phyloP scores from a whole-genome alignment of 2,113 vertebrate genomes.

The Prinia subflava region DNA sequence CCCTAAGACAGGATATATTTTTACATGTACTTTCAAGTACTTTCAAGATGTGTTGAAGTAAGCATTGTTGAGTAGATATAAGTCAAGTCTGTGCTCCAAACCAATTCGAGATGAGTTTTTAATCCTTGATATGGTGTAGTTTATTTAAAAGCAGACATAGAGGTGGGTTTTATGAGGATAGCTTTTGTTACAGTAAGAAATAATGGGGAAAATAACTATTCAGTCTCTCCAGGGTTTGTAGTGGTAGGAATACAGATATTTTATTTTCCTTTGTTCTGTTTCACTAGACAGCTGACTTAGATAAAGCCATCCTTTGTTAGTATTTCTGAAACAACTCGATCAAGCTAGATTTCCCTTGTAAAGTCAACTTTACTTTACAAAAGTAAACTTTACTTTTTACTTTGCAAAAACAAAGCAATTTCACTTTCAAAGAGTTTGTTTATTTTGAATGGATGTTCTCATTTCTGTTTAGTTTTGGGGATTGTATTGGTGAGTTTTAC shows the following conservation, averaged over 20 bases:
- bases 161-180: neutral
- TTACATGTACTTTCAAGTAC: neutral
- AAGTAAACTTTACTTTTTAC: neutral
- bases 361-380: neutral
- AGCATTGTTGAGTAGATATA: neutral
- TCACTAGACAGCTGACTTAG: neutral
- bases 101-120: neutral
- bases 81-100: neutral
- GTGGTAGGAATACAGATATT: neutral
- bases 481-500: neutral
- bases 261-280: neutral
- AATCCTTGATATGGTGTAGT: neutral
- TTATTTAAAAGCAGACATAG: neutral
- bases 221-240: neutral
- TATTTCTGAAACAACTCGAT: neutral
- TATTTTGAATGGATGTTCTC: neutral
- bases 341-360: neutral
- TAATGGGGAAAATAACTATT: neutral
- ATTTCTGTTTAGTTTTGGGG: neutral
- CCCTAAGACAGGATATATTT: neutral
- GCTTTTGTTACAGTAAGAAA: neutral
- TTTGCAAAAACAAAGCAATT: neutral
- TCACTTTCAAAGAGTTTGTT: neutral
- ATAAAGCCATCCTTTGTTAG: neutral
- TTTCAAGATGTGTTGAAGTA: neutral